Percentiles rank a stretch among this genome's conserved stretches.
Conservation (phyloP, 2,113 vertebrate genomes). For the Rhabdornis inornatus region DNA sequence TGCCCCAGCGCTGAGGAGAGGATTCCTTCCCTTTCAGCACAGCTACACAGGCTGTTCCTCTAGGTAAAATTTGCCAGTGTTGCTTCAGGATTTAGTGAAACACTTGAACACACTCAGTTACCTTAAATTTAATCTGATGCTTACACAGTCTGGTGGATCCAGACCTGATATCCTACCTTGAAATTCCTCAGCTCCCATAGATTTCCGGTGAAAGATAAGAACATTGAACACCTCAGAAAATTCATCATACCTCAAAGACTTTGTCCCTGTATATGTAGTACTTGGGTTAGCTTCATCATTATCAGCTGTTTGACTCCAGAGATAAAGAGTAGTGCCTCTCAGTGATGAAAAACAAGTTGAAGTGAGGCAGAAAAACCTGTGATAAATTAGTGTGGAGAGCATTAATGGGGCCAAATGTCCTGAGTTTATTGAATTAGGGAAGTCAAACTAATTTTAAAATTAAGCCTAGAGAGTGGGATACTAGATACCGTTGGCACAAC, state of each 20-base stretch:
- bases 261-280: fast-evolving
- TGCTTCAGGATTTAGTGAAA: background rate
- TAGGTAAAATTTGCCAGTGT: background rate
- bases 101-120: background rate
- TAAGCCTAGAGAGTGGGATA: conserved; percentile 28
- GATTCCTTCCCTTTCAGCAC: background rate
- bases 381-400: conserved; percentile 47
- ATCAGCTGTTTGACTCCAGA: background rate
- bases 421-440: conserved; percentile 58
- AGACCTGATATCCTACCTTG: background rate
- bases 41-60: background rate
- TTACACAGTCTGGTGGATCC: background rate
- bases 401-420: conserved; percentile 44
- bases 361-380: conserved; percentile 55
- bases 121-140: background rate
- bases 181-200: background rate
- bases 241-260: background rate
- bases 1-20: background rate
- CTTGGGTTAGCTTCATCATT: background rate
- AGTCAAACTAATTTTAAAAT: conserved; percentile 58
- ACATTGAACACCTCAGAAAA: background rate
- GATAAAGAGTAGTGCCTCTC: background rate
- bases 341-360: conserved; percentile 45
- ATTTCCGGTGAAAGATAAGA: background rate
- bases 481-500: conserved; percentile 17